Percentiles rank a stretch among this genome's conserved stretches.
Conservation (phyloP, 2,888 invertebrate genomes). For the Polydrusus cervinus region DNA sequence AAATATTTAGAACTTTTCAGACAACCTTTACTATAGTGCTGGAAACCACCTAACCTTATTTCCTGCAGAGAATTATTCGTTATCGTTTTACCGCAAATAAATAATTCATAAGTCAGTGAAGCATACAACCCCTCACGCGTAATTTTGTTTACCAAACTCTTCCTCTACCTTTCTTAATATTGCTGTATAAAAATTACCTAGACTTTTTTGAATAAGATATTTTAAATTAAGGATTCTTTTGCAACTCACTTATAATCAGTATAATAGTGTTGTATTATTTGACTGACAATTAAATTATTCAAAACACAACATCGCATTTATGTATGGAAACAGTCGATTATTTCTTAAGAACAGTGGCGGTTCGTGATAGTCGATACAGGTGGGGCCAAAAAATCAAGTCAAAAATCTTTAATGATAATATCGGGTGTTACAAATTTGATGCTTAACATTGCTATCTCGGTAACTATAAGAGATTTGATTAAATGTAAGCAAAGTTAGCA, state of each 20-base stretch:
- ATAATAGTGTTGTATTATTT: no score
- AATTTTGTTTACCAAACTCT: conserved; percentile 28
- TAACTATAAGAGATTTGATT: no score
- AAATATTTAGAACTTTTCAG: not conserved
- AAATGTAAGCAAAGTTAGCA: no score
- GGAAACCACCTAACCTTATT: conserved; percentile 35
- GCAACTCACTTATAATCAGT: not conserved
- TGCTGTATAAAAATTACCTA: conserved; percentile 10
- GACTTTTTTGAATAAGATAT: conserved; percentile 13
- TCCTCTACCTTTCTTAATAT: conserved; percentile 28
- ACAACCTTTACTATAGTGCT: not conserved
- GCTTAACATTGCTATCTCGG: no score
- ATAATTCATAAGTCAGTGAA: conserved; percentile 41
- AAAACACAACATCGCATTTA: no score
- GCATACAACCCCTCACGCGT: conserved; percentile 39
- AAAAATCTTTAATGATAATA: no score
- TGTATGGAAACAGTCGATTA: no score
- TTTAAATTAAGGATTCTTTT: conserved; percentile 16
- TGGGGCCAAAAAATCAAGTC: no score
- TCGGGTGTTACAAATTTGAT: no score
- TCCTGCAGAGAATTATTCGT: conserved; percentile 30
- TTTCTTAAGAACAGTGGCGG: no score
- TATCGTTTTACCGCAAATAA: conserved; percentile 33
- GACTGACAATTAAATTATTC: no score
- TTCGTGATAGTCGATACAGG: no score